phyloP scores from a whole-genome alignment of 2,888 invertebrate genomes.

The Blastobasis lacticolella region DNA sequence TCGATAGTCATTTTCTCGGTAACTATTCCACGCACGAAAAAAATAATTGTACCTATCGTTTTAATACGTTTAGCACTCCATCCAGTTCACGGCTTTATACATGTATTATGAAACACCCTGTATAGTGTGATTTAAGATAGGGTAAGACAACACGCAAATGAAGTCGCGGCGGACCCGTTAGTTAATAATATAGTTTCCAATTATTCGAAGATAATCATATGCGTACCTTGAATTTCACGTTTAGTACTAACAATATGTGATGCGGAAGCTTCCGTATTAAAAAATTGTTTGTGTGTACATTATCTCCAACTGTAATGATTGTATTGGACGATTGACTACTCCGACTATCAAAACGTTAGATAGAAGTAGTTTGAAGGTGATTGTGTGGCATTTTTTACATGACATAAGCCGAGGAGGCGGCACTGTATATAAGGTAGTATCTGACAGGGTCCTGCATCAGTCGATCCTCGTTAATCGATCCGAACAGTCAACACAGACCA shows the following conservation, averaged over 20 bases:
- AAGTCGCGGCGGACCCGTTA: too few relatives aligned
- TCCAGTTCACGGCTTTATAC: too few relatives aligned
- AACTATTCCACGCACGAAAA: too few relatives aligned
- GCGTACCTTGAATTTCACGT: slow-evolving; percentile 16
- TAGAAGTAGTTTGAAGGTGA: slow-evolving; percentile 44
- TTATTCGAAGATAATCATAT: slow-evolving; percentile 8
- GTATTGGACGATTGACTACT: slow-evolving; percentile 10
- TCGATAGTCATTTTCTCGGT: too few relatives aligned
- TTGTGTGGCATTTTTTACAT: slow-evolving; percentile 46
- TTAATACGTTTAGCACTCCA: too few relatives aligned
- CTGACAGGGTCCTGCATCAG: slow-evolving; percentile 44
- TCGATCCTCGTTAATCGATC: slow-evolving; percentile 46
- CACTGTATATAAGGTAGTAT: slow-evolving; percentile 50
- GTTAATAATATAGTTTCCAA: too few relatives aligned
- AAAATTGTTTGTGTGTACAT: slow-evolving; percentile 22
- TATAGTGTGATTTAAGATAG: too few relatives aligned
- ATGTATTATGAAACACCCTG: too few relatives aligned
- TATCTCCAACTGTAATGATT: slow-evolving; percentile 10
- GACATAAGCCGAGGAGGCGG: slow-evolving; percentile 6
- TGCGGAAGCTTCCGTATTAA: slow-evolving; percentile 28
- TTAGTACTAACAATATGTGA: slow-evolving; percentile 13
- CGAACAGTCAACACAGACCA: slow-evolving; percentile 61
- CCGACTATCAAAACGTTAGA: slow-evolving; percentile 7
- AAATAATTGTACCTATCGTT: too few relatives aligned
- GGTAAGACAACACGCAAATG: too few relatives aligned